Evolutionary conservation across 2,797 vertebrate species (phyloP).

Genomic region (Gambelia wislizenii): DNA sequence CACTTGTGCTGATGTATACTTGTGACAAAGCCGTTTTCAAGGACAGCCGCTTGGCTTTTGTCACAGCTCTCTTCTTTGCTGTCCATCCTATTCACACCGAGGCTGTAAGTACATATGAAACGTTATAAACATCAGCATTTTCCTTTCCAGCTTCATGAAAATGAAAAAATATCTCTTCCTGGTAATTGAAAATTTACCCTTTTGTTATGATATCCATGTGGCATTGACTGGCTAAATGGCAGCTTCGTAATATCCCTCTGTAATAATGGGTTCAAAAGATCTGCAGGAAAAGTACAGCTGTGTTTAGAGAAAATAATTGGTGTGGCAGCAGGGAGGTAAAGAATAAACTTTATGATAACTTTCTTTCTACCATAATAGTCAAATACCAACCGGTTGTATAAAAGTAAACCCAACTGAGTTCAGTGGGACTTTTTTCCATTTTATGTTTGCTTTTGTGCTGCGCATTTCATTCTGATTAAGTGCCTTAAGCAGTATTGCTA

Average conservation of each 20-base stretch:
- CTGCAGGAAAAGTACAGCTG: slow-evolving; percentile 7
- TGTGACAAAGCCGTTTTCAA: slow-evolving; percentile 88
- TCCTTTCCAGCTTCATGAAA: not conserved
- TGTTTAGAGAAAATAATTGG: slow-evolving; percentile 38
- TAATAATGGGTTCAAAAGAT: slow-evolving; percentile 17
- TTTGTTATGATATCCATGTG: not conserved
- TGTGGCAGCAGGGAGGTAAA: slow-evolving; percentile 15
- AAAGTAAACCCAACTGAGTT: not conserved
- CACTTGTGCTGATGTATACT: slow-evolving; percentile 89
- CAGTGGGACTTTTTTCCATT: not conserved
- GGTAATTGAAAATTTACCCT: slow-evolving; percentile 3
- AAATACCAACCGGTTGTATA: not conserved
- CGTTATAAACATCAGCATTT: not conserved
- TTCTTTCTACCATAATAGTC: not conserved
- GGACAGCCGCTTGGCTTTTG: slow-evolving; percentile 84
- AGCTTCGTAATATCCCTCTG: not conserved
- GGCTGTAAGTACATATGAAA: slow-evolving; percentile 86
- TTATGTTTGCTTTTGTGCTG: not conserved
- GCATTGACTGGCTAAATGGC: not conserved
- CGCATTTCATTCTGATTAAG: slow-evolving; percentile 51
- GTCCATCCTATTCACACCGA: slow-evolving; percentile 96
- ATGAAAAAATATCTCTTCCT: not conserved
- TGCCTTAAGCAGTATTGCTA: not conserved
- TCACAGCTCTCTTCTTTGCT: slow-evolving; percentile 90
- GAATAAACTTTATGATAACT: not conserved